A percentile compares a stretch with the other conserved stretches of the same genome.
Conservation (phyloP, 2,113 vertebrate genomes). For the Lasiurus borealis region DNA sequence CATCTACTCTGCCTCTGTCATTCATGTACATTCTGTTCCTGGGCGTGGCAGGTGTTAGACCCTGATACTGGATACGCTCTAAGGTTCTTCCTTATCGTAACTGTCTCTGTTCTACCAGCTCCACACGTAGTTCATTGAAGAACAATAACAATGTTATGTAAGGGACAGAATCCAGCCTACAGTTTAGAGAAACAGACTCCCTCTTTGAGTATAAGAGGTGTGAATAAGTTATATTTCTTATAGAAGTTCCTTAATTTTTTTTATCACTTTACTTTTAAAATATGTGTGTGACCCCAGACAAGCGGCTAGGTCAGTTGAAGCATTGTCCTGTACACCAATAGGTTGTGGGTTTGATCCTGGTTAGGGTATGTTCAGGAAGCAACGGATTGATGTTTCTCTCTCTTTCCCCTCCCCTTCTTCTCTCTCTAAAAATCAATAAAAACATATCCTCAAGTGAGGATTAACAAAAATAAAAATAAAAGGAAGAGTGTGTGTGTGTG, state of each 20-base stretch:
- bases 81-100: background rate
- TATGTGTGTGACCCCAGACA: background rate
- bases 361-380: background rate
- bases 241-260: background rate
- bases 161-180: background rate
- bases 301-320: background rate
- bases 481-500: no score
- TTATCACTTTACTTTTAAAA: slow-evolving; percentile 2
- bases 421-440: background rate
- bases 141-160: background rate
- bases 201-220: background rate
- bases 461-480: background rate
- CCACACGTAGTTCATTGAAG: background rate
- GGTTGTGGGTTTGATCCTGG: background rate
- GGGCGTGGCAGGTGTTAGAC: background rate
- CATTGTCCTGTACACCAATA: background rate
- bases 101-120: background rate
- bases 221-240: background rate
- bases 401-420: background rate
- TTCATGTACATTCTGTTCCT: background rate
- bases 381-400: background rate
- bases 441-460: background rate
- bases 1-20: background rate
- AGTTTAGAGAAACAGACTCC: background rate
- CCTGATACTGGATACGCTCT: background rate